Conservation (phyloP, 2,888 invertebrate genomes). For the Synergus umbraculus region DNA sequence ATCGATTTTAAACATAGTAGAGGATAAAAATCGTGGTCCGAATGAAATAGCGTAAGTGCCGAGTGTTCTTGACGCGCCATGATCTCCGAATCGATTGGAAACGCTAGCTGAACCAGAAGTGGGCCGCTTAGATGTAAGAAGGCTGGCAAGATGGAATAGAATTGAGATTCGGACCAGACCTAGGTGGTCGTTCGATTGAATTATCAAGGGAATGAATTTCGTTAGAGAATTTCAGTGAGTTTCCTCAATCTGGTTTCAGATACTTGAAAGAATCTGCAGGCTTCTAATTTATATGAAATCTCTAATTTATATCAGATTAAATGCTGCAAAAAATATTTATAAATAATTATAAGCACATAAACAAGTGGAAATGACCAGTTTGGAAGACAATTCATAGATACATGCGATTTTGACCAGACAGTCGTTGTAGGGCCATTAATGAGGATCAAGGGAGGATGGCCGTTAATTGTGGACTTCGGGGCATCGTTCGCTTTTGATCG, state of each 20-base stretch:
- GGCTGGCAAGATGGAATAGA: background rate
- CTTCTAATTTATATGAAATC: no score
- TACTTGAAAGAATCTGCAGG: background rate
- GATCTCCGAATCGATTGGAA: background rate
- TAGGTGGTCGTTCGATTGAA: background rate
- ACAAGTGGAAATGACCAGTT: background rate
- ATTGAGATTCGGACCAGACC: background rate
- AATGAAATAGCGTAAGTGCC: background rate
- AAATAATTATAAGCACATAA: background rate
- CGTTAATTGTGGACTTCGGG: constrained; percentile 47
- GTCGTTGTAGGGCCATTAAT: constrained; percentile 33
- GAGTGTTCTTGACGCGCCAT: background rate
- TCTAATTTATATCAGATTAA: no score
- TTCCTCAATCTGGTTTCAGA: background rate
- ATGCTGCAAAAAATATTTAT: background rate
- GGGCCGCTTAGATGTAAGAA: background rate
- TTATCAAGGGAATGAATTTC: background rate
- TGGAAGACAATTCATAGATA: constrained; percentile 11
- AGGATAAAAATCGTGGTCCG: background rate
- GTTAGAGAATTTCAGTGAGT: background rate
- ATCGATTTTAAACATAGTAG: background rate
- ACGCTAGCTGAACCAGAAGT: background rate
- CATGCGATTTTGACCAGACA: constrained; percentile 1
- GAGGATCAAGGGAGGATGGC: constrained; percentile 43
- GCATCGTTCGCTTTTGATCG: constrained; percentile 47